A percentile compares a stretch with the other conserved stretches of the same genome.
Evolutionary conservation across 2,113 vertebrate genomes (phyloP).

Genomic region (Rhinopomastus cyanomelas): DNA sequence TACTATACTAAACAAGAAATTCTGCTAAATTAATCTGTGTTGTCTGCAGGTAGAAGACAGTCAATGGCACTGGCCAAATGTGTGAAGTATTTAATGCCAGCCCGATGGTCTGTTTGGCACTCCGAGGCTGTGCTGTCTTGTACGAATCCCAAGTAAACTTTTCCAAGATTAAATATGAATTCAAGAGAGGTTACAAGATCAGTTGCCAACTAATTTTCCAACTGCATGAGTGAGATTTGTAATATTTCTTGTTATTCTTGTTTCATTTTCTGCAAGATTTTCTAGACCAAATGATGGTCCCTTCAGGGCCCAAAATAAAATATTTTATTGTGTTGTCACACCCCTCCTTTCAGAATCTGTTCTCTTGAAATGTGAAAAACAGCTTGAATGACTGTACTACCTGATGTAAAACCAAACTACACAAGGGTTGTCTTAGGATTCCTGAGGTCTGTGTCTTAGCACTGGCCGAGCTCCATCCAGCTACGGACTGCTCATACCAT

Average conservation of each 20-base stretch:
- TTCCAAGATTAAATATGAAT: background rate
- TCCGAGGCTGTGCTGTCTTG: background rate
- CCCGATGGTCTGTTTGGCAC: background rate
- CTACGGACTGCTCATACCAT: background rate
- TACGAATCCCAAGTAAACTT: background rate
- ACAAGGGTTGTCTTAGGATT: background rate
- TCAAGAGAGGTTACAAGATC: background rate
- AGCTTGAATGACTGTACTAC: conserved; percentile 24
- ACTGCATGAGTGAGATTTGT: background rate
- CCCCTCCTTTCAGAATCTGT: background rate
- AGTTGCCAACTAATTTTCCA: background rate
- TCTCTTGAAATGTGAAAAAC: background rate
- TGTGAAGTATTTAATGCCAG: background rate
- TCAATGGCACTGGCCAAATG: background rate
- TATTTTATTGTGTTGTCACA: background rate
- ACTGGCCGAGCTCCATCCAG: background rate
- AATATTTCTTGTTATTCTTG: background rate
- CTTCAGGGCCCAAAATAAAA: conserved; percentile 17
- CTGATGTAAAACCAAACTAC: background rate
- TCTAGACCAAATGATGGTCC: background rate
- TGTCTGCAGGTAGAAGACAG: background rate
- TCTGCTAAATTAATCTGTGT: background rate
- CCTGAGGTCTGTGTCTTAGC: background rate
- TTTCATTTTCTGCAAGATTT: conserved; percentile 7
- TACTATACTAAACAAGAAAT: background rate